phyloP scores from a whole-genome alignment of 1,140 invertebrate species.

The Drosophila nannoptera region DNA sequence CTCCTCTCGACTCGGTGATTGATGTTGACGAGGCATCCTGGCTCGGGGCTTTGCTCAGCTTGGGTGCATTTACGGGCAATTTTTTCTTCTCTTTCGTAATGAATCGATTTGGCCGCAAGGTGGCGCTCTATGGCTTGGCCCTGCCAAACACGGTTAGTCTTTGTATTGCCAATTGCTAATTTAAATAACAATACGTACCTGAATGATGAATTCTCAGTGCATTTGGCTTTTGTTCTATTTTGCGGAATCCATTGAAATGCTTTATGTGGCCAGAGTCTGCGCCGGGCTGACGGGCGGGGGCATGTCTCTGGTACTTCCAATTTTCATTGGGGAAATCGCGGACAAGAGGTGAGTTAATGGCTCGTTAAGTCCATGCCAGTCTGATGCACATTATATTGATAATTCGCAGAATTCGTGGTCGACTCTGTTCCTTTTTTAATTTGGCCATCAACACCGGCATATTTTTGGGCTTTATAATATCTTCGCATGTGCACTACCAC shows the following conservation, averaged over 20 bases:
- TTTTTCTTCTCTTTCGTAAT: constrained; percentile 73
- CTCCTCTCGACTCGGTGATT: constrained; percentile 67
- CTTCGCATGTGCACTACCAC: constrained; percentile 62
- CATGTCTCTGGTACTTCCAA: constrained; percentile 61
- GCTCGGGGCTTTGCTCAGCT: constrained; percentile 68
- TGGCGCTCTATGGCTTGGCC: constrained; percentile 59
- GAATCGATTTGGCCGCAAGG: constrained; percentile 78
- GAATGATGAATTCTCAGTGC: constrained; percentile 33
- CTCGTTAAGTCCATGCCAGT: not conserved
- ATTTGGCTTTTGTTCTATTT: constrained; percentile 71
- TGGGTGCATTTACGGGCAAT: constrained; percentile 71
- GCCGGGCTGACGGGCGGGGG: constrained; percentile 77
- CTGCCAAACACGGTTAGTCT: constrained; percentile 69
- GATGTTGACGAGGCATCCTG: constrained; percentile 70
- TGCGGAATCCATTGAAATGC: constrained; percentile 62
- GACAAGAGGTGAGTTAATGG: constrained; percentile 65
- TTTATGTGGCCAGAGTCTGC: constrained; percentile 78
- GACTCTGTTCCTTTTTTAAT: constrained; percentile 62
- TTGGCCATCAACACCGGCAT: constrained; percentile 65
- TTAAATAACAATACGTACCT: not conserved
- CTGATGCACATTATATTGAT: not conserved
- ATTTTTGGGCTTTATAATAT: constrained; percentile 61
- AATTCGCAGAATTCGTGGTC: constrained; percentile 61
- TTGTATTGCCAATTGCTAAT: not conserved
- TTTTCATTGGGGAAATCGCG: constrained; percentile 75